Conservation (phyloP, 2,888 invertebrate genomes). For the Alcis repandata region DNA sequence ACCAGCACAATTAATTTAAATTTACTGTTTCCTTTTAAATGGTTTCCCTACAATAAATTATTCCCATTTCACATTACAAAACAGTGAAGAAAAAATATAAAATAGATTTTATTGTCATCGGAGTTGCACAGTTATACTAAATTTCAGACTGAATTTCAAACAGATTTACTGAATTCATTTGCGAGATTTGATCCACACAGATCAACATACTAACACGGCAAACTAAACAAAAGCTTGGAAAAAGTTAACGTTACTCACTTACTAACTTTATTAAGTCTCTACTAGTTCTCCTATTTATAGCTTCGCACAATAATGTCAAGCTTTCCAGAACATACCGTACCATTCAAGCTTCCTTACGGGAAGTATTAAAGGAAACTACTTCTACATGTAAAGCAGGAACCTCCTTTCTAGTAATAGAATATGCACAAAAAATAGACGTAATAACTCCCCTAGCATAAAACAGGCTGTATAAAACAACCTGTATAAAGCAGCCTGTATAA, state of each 20-base stretch:
- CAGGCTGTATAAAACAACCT: not conserved
- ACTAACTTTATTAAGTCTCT: too few relatives aligned
- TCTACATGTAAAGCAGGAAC: slow-evolving; percentile 10
- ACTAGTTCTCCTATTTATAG: not conserved
- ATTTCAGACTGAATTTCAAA: too few relatives aligned
- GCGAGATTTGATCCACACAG: too few relatives aligned
- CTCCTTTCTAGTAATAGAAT: slow-evolving; percentile 8
- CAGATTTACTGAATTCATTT: too few relatives aligned
- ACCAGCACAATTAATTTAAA: too few relatives aligned
- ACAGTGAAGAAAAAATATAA: not conserved
- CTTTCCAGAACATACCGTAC: not conserved
- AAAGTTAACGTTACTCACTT: too few relatives aligned
- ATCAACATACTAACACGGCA: too few relatives aligned
- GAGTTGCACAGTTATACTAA: too few relatives aligned
- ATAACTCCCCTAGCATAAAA: not conserved
- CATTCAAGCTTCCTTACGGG: not conserved
- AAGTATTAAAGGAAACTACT: too few relatives aligned
- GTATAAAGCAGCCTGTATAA: slow-evolving; percentile 9
- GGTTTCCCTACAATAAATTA: not conserved
- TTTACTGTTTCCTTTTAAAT: not conserved
- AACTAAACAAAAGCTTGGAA: too few relatives aligned
- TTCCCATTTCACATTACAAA: not conserved
- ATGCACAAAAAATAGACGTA: not conserved
- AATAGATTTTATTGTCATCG: too few relatives aligned
- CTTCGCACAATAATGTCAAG: not conserved